Evolutionary conservation across 2,888 invertebrate species (phyloP).

Genomic region (Anoncus sp.): DNA sequence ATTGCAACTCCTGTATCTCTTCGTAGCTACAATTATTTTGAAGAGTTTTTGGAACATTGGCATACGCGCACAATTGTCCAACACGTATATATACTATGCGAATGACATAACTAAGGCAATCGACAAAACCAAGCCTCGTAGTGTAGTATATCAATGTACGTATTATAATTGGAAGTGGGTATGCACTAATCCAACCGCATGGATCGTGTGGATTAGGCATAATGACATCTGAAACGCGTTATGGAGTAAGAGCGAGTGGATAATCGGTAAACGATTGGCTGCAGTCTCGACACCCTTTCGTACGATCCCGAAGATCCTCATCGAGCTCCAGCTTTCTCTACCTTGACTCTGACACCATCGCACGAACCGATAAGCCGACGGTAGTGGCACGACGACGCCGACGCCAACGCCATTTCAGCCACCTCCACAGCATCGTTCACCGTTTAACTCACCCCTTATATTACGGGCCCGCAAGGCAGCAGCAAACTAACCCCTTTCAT

Average conservation of each 20-base stretch:
- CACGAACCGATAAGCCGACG: slow-evolving; percentile 23
- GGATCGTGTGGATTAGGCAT: slow-evolving; percentile 73
- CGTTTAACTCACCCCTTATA: slow-evolving; percentile 73
- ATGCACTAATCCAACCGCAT: slow-evolving; percentile 43
- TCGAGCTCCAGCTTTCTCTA: slow-evolving; percentile 62
- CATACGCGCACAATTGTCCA: not conserved
- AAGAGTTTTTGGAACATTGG: not conserved
- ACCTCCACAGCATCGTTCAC: slow-evolving; percentile 69
- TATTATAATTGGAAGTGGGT: slow-evolving; percentile 15
- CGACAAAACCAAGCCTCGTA: slow-evolving; percentile 5
- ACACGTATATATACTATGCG: not conserved
- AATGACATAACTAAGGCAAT: not conserved
- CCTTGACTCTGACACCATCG: slow-evolving; percentile 41
- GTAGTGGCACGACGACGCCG: slow-evolving; percentile 42
- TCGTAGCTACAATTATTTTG: not conserved
- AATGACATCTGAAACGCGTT: slow-evolving; percentile 80
- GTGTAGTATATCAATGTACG: slow-evolving; percentile 10
- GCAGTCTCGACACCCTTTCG: slow-evolving; percentile 71
- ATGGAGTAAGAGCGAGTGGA: slow-evolving; percentile 79
- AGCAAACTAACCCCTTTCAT: slow-evolving; percentile 52
- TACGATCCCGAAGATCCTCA: slow-evolving; percentile 62
- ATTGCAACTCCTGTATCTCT: not conserved
- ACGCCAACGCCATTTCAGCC: slow-evolving; percentile 57
- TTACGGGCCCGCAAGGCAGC: slow-evolving; percentile 35
- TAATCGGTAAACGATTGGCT: slow-evolving; percentile 82